Conservation (phyloP, 2,797 vertebrate genomes). For the Pseudochromis fuscus region DNA sequence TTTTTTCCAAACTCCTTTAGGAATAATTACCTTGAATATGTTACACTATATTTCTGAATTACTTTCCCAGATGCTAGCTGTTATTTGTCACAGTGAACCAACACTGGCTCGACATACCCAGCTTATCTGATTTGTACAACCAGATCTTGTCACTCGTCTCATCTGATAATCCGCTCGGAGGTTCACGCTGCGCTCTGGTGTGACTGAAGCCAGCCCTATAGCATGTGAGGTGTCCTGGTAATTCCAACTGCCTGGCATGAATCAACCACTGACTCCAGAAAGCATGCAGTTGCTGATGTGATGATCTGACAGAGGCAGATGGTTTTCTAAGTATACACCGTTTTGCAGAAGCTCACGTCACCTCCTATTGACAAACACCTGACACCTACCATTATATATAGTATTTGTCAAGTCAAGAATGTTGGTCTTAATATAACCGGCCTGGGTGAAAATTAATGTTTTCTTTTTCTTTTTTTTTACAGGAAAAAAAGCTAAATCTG, state of each 20-base stretch:
- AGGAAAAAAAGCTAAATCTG: slow-evolving; percentile 62
- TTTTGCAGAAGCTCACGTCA: slow-evolving; percentile 42
- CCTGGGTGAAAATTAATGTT: not conserved
- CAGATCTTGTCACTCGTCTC: slow-evolving; percentile 12
- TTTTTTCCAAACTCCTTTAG: not conserved
- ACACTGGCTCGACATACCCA: not conserved
- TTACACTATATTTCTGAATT: slow-evolving; percentile 11
- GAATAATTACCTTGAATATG: not conserved
- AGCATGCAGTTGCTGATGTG: slow-evolving; percentile 49
- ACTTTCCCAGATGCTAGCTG: not conserved
- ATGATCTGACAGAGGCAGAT: slow-evolving; percentile 70
- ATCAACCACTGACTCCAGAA: slow-evolving; percentile 48
- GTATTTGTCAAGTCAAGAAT: slow-evolving; percentile 15
- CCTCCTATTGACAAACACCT: slow-evolving; percentile 41
- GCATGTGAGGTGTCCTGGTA: slow-evolving; percentile 50
- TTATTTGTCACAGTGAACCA: slow-evolving; percentile 8
- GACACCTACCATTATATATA: slow-evolving; percentile 4
- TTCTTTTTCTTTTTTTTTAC: slow-evolving; percentile 3
- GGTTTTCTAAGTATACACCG: slow-evolving; percentile 68
- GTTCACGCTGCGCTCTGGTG: not conserved
- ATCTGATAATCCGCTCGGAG: slow-evolving; percentile 29
- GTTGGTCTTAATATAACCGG: not conserved
- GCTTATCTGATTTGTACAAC: slow-evolving; percentile 14
- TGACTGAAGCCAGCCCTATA: slow-evolving; percentile 30
- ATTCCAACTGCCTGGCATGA: slow-evolving; percentile 54